Conservation (phyloP, 1,140 invertebrate genomes). For the Drosophila punjabiensis region DNA sequence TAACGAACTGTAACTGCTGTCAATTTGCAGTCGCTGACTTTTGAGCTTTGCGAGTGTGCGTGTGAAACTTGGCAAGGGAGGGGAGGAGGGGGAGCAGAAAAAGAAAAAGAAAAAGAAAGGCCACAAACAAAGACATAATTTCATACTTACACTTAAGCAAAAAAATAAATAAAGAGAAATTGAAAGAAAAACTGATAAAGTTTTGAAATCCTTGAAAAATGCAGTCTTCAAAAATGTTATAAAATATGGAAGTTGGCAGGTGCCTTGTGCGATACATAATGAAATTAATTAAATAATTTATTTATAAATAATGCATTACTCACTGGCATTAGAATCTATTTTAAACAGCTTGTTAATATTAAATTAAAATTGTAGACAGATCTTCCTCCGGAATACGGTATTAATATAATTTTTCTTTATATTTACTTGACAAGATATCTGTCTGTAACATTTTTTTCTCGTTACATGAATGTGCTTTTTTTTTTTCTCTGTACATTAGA, state of each 20-base stretch:
- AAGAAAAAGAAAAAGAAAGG: not conserved
- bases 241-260: too few species aligned
- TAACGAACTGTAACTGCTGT: conserved; percentile 84
- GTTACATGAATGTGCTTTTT: not conserved
- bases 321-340: too few species aligned
- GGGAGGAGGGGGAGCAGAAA: not conserved
- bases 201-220: not conserved
- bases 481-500: conserved; percentile 7
- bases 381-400: too few species aligned
- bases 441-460: not conserved
- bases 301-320: too few species aligned
- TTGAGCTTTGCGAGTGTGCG: conserved; percentile 56
- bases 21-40: conserved; percentile 83
- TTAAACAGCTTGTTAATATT: too few species aligned
- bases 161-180: not conserved
- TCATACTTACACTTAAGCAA: conserved; percentile 25
- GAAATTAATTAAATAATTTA: too few species aligned
- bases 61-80: not conserved
- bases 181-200: not conserved
- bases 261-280: too few species aligned
- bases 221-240: not conserved
- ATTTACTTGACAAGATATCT: too few species aligned
- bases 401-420: too few species aligned
- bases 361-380: too few species aligned
- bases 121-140: conserved; percentile 69